These are phyloP conservation scores for Agrilus cyanescens DNA, from an alignment of 2,888 invertebrate genomes.

Conservation along the genomic window DNA sequence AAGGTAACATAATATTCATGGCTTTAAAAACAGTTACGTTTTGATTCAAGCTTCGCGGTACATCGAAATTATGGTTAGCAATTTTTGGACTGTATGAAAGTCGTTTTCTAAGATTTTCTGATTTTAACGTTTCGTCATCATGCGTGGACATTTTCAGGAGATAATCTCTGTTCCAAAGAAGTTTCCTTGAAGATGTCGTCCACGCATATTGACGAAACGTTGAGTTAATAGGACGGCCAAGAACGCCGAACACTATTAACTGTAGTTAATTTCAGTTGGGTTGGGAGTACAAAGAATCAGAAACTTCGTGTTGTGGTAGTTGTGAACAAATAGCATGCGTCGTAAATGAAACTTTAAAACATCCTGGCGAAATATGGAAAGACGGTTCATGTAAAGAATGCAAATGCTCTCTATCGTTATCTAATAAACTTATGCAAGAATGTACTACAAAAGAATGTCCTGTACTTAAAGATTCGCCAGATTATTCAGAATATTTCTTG, in stretches of 20 bases:
- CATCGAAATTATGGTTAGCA: no score
- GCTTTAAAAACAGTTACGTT: no score
- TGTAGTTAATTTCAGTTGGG: slow-evolving; percentile 37
- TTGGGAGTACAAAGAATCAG: slow-evolving; percentile 41
- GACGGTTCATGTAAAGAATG: slow-evolving; percentile 62
- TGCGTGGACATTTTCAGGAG: no score
- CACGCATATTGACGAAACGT: no score
- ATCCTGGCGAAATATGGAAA: slow-evolving; percentile 46
- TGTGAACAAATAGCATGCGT: slow-evolving; percentile 52
- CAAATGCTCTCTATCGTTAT: slow-evolving; percentile 36
- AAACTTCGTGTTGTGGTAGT: slow-evolving; percentile 48
- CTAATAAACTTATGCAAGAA: slow-evolving; percentile 27
- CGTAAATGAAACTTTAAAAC: slow-evolving; percentile 36
- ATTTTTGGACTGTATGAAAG: no score
- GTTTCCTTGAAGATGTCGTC: no score
- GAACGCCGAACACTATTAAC: no score
- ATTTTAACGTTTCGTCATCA: no score
- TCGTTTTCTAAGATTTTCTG: no score
- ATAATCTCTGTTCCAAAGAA: no score
- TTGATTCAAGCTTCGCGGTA: no score
- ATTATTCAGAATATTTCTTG: slow-evolving; percentile 44
- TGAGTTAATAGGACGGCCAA: no score
- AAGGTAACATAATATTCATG: slow-evolving; percentile 21
- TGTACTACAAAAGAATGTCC: slow-evolving; percentile 47
- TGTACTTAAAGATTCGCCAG: slow-evolving; percentile 29